phyloP scores from a whole-genome alignment of 2,888 invertebrate genomes.

The Phymatocera aterrima region DNA sequence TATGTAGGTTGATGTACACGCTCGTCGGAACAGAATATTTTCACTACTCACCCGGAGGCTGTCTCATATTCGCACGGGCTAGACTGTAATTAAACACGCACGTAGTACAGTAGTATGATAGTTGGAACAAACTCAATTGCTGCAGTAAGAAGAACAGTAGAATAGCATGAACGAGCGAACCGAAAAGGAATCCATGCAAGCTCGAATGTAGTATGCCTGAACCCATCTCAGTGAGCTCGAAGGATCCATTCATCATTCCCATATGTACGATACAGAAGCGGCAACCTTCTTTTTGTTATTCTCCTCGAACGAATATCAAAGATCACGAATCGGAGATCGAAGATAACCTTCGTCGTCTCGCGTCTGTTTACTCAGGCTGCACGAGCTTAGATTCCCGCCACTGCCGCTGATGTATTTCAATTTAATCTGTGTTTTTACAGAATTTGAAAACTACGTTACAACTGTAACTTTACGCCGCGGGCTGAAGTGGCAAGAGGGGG shows the following conservation, averaged over 20 bases:
- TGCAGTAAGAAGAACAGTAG: background rate
- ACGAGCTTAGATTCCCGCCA: no score
- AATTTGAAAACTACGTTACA: background rate
- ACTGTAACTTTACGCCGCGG: background rate
- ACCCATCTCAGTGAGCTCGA: background rate
- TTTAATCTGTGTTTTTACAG: background rate
- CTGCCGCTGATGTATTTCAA: no score
- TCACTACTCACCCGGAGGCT: background rate
- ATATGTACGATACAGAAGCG: background rate
- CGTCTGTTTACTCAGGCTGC: background rate
- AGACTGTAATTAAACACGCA: conserved; percentile 13
- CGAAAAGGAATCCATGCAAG: background rate
- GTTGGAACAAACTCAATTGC: background rate
- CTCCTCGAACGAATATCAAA: background rate
- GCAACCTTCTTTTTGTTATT: background rate
- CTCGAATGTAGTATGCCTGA: no score
- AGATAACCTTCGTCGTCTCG: background rate
- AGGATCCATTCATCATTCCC: background rate
- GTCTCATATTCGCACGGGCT: background rate
- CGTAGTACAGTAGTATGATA: background rate
- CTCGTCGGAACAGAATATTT: background rate
- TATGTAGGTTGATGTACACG: no score
- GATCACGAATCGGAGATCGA: background rate
- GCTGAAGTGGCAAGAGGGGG: no score
- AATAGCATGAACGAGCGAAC: background rate